Percentiles rank a stretch among this genome's conserved stretches.
Evolutionary conservation across 1,140 invertebrate genomes (phyloP).

Genomic region (Drosophila sturtevanti): DNA sequence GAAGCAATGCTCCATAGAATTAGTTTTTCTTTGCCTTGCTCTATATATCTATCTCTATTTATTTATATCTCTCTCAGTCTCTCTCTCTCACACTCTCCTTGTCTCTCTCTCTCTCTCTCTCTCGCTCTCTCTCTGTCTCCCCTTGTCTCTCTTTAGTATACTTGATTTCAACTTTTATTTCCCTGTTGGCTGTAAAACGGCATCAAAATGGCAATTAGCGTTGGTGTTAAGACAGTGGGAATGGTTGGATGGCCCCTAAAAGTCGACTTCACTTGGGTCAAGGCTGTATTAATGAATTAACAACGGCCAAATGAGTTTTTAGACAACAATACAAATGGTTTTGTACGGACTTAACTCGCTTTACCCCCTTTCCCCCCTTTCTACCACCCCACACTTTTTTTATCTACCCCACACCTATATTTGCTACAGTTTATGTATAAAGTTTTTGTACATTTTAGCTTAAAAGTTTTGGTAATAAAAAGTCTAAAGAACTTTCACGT

Average conservation of each 20-base stretch:
- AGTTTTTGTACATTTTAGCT: conserved; percentile 28
- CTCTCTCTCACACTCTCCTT: not conserved
- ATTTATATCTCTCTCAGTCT: not conserved
- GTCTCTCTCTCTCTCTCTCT: not conserved
- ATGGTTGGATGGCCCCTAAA: not conserved
- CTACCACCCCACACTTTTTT: not conserved
- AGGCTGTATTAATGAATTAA: conserved; percentile 79
- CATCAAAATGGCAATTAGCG: conserved; percentile 75
- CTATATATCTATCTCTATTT: not conserved
- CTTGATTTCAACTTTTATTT: conserved; percentile 62
- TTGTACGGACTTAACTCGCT: conserved; percentile 30
- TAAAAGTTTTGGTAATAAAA: conserved; percentile 70
- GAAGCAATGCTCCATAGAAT: conserved; percentile 71
- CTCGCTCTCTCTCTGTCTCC: conserved; percentile 21
- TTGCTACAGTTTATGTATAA: conserved; percentile 47
- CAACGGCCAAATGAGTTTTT: conserved; percentile 70
- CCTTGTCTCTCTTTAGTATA: not conserved
- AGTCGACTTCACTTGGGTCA: conserved; percentile 33
- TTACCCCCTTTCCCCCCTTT: not conserved
- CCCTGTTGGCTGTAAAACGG: conserved; percentile 49
- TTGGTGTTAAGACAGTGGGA: conserved; percentile 41
- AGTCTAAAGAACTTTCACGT: conserved; percentile 51
- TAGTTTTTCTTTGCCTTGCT: conserved; percentile 42
- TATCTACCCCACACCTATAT: too few relatives aligned
- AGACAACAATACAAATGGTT: conserved; percentile 65